Evolutionary conservation across 64 coral and sea anemone genomes (phyloP), one percentile per base, ranked within the genome.

Genomic region (Platygyra sinensis): DNA sequence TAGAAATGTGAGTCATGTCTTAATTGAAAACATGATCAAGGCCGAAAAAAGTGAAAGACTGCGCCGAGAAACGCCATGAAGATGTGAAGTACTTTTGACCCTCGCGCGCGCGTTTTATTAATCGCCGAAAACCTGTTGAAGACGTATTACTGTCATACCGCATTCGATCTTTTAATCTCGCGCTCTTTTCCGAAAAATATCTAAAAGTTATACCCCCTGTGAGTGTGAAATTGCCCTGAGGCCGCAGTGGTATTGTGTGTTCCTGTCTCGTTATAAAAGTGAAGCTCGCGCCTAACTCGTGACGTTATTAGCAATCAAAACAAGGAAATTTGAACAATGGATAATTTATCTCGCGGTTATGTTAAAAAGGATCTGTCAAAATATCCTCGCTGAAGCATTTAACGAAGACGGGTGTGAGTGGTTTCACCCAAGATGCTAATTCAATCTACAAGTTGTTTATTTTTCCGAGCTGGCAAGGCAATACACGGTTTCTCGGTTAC

Each of bases 1-100:
- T 22, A 71, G 33, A 72, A 71, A 85, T 85, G 29, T 22, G 33
- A 64, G 62, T 69, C 62, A 27, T 52, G 38, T 39, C 4, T n/a
- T 25, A 11, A 72, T 54, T 79, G 19, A 80, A 80, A 85, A 85
- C 81, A 65, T 85, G 81, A 8, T 24, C 20, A 85, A 61, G 62
- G n/a, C 63, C 49, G 63, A 39, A 38, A 85, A 71, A 71, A 11
- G 11, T 57, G 36, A 38, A 25, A 24, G 46, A 39, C 3, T 24
- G 11, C 42, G 22, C 36, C 27, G 14, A 49, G 30, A 83, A 80
- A 80, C 13, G 27, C 29, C 15, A 15, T 19, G 24, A 62, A 33
- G 31, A 62, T 17, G 32, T 16, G n/a, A n/a, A n/a, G n/a, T 32
- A 28, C 46, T 33, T 80, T 61, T 60, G 4, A 24, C 30, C 28